Conservation (phyloP, 2,797 vertebrate genomes). For the Ispidina lecontei region DNA sequence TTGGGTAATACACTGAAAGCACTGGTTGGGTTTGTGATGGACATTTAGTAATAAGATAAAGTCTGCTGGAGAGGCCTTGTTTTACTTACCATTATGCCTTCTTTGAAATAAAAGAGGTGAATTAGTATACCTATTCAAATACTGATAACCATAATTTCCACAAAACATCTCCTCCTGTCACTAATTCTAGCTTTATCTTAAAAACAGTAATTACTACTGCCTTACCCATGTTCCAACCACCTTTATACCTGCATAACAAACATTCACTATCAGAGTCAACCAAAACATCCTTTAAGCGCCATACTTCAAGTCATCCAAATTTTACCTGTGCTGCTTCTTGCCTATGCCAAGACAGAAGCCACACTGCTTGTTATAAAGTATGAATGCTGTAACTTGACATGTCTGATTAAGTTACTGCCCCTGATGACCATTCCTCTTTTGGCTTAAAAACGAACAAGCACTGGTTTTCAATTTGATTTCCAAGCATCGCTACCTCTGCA, state of each 20-base stretch:
- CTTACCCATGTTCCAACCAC: neutral
- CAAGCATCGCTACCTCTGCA: no score
- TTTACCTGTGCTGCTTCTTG: neutral
- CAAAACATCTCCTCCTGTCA: neutral
- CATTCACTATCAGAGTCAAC: neutral
- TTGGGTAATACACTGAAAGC: fast-evolving
- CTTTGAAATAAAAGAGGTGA: neutral
- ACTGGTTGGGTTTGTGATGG: fast-evolving
- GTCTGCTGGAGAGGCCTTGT: neutral
- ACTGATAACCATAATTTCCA: neutral
- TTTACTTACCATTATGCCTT: no score
- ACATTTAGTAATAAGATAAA: neutral
- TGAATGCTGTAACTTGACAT: fast-evolving
- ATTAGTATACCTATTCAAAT: neutral
- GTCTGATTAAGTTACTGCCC: neutral
- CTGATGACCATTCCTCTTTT: neutral
- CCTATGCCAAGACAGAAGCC: neutral
- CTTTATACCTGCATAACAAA: neutral
- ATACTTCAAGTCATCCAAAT: neutral
- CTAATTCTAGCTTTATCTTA: neutral
- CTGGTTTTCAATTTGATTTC: neutral
- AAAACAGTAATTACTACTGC: neutral
- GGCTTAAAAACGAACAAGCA: neutral
- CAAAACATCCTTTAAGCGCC: neutral
- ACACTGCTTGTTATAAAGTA: neutral